Percentiles rank a stretch among this genome's conserved stretches.
These are phyloP conservation scores for Olivierus martensii DNA, from an alignment of 1,140 invertebrate species.

Conservation along the genomic window DNA sequence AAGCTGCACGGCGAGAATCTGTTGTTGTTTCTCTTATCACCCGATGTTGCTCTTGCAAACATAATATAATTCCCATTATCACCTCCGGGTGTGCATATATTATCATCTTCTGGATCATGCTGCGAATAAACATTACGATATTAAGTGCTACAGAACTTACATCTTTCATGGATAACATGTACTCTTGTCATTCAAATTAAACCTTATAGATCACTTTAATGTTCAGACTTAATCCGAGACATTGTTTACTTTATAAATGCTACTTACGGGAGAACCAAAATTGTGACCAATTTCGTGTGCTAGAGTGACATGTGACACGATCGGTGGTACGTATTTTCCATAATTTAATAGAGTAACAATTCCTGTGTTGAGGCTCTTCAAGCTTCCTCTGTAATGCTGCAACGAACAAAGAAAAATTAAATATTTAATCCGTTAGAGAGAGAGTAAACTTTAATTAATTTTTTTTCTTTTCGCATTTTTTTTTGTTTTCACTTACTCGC, in stretches of 20 bases:
- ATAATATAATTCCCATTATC: slow-evolving; percentile 51
- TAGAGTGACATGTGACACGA: slow-evolving; percentile 95
- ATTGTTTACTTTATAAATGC: too few species aligned
- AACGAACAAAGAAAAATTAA: slow-evolving; percentile 28
- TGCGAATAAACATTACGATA: slow-evolving; percentile 42
- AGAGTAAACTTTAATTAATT: too few species aligned
- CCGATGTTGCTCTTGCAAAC: slow-evolving; percentile 63
- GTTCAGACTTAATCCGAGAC: too few species aligned
- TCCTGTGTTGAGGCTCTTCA: slow-evolving; percentile 94
- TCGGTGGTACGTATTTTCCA: slow-evolving; percentile 93
- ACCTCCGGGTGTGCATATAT: slow-evolving; percentile 69
- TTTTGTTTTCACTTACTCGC: too few species aligned
- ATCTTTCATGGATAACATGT: too few species aligned
- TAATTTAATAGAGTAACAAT: slow-evolving; percentile 97
- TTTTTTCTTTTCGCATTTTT: too few species aligned
- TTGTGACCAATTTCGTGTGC: slow-evolving; percentile 99
- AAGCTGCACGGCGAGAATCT: slow-evolving; percentile 85
- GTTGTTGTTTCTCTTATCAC: slow-evolving; percentile 92
- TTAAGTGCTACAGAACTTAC: too few species aligned
- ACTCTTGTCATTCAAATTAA: too few species aligned
- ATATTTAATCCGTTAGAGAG: too few species aligned
- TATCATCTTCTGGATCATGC: slow-evolving; percentile 79
- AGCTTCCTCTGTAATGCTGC: slow-evolving; percentile 81
- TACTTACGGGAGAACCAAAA: slow-evolving; percentile 85
- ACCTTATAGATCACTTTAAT: too few species aligned